Conservation (phyloP, 2,797 vertebrate species). For the Anguilla obscura region DNA sequence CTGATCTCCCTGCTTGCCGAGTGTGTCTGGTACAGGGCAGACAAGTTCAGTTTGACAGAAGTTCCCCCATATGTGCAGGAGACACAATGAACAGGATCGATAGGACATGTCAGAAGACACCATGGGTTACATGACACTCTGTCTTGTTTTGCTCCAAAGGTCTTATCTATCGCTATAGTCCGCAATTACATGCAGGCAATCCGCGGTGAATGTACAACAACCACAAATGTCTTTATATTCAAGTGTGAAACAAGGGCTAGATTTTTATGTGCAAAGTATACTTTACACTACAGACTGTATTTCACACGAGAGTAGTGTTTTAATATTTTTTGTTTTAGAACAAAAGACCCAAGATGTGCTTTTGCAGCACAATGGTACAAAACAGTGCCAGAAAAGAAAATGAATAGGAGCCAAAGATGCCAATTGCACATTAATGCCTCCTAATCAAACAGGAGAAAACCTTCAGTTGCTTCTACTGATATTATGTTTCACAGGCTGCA, state of each 20-base stretch:
- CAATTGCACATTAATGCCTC: background rate
- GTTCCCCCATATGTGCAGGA: conserved; percentile 51
- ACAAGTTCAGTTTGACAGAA: conserved; percentile 45
- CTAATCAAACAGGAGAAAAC: background rate
- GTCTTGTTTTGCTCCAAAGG: conserved; percentile 40
- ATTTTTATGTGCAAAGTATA: background rate
- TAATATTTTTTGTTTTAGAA: background rate
- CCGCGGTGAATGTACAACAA: background rate
- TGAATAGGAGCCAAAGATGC: background rate
- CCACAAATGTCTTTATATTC: background rate
- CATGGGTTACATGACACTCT: conserved; percentile 35
- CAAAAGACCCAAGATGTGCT: background rate
- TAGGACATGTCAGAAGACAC: conserved; percentile 53
- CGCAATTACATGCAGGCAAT: conserved; percentile 34
- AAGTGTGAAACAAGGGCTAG: background rate
- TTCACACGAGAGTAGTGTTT: background rate
- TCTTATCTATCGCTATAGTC: conserved; percentile 39
- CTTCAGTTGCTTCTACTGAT: background rate
- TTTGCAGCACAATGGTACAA: background rate
- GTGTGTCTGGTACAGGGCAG: conserved; percentile 44
- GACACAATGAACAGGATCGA: conserved; percentile 48
- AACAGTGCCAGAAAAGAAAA: background rate
- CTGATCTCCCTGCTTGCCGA: background rate
- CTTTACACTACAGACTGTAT: background rate
- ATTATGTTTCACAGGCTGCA: background rate